These are phyloP conservation scores for Trachelus stipa DNA, from an alignment of 2,888 invertebrate genomes.

Conservation along the genomic window DNA sequence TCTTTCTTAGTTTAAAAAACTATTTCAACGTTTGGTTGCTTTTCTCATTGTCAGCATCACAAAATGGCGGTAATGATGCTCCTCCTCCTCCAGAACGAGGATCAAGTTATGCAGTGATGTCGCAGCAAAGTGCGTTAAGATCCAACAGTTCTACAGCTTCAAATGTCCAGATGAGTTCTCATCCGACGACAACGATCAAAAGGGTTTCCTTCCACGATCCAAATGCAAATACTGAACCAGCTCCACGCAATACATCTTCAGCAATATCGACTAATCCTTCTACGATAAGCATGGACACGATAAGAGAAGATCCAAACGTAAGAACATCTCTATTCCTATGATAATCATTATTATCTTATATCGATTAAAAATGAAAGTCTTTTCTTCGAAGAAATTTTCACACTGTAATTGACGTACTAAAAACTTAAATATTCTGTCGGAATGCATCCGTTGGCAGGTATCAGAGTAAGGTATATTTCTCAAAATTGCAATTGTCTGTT, in stretches of 20 bases:
- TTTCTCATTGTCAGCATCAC: slow-evolving; percentile 42
- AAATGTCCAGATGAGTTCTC: slow-evolving; percentile 49
- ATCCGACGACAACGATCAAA: slow-evolving; percentile 68
- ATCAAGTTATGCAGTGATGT: slow-evolving; percentile 89
- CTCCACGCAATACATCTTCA: slow-evolving; percentile 58
- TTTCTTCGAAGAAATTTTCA: slow-evolving; percentile 5
- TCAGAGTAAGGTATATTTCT: slow-evolving; percentile 52
- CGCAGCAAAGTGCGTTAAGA: slow-evolving; percentile 71
- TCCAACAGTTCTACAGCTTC: slow-evolving; percentile 63
- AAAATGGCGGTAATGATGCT: slow-evolving; percentile 67
- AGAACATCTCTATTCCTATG: slow-evolving; percentile 61
- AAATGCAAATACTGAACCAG: slow-evolving; percentile 58
- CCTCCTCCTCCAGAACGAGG: slow-evolving; percentile 87
- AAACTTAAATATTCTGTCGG: slow-evolving; percentile 45
- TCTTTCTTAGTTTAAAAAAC: slow-evolving; percentile 7
- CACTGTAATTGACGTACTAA: slow-evolving; percentile 28
- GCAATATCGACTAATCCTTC: slow-evolving; percentile 64
- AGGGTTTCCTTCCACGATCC: slow-evolving; percentile 82
- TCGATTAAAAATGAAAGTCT: slow-evolving; percentile 1
- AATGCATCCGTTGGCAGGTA: slow-evolving; percentile 56
- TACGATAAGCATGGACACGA: slow-evolving; percentile 68
- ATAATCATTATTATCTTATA: neutral
- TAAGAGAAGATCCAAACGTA: slow-evolving; percentile 86
- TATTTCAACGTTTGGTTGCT: neutral
- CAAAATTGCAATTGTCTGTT: neutral